These are phyloP conservation scores for Pelochelys cantorii DNA, from an alignment of 2,797 vertebrate genomes.

Conservation along the genomic window DNA sequence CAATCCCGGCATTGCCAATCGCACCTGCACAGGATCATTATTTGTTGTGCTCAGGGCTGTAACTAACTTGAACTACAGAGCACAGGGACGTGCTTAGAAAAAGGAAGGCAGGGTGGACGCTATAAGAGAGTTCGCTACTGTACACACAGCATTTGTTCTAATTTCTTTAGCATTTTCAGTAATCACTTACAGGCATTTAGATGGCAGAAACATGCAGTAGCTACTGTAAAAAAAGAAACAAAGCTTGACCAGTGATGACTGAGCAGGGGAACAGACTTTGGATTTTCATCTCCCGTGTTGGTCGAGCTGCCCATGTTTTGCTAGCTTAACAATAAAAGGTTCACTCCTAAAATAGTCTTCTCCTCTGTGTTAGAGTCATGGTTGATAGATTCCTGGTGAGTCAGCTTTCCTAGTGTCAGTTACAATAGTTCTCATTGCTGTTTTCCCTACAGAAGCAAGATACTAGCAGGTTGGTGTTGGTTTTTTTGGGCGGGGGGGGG, in stretches of 20 bases:
- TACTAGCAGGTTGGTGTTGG: background rate
- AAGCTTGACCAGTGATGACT: background rate
- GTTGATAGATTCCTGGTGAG: background rate
- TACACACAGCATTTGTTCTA: fast-evolving
- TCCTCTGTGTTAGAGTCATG: background rate
- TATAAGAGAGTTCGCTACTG: fast-evolving
- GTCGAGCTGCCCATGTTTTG: background rate
- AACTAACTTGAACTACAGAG: background rate
- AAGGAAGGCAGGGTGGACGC: background rate
- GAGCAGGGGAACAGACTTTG: background rate
- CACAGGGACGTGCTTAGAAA: background rate
- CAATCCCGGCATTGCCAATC: background rate
- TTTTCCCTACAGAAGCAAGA: background rate
- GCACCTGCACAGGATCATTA: background rate
- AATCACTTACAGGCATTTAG: background rate
- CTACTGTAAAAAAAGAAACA: background rate
- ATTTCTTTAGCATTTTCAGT: background rate
- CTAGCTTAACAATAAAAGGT: background rate
- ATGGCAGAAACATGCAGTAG: background rate
- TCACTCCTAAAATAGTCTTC: background rate
- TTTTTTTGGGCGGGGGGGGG: too few species aligned
- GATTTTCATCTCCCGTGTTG: background rate
- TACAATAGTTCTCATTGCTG: background rate
- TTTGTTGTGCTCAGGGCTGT: background rate
- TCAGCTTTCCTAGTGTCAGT: background rate